Conservation (phyloP, 37 sponge, comb jelly and placozoan genomes). For the Cliona cf. orientalis region DNA sequence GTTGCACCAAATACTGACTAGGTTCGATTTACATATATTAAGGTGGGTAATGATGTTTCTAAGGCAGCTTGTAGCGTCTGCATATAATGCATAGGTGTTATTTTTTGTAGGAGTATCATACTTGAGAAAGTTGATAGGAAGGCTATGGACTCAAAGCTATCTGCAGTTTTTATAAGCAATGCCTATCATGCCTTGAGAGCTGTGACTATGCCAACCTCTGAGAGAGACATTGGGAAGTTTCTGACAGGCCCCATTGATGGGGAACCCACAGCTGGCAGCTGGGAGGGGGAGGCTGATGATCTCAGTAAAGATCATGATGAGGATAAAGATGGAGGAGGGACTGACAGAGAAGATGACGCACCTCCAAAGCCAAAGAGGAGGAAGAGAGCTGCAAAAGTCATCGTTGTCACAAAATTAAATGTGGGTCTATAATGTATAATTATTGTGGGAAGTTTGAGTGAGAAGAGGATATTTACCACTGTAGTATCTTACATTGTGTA, state of each 20-base stretch:
- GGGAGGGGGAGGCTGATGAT: neutral
- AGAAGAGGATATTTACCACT: too few relatives aligned
- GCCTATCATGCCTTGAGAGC: neutral
- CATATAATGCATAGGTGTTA: too few relatives aligned
- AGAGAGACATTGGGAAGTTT: conserved; percentile 35
- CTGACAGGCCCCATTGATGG: conserved; percentile 12
- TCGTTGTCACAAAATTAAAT: conserved; percentile 1
- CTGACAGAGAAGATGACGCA: neutral
- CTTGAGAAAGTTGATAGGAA: neutral
- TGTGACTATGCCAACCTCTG: conserved; percentile 35
- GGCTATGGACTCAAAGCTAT: neutral
- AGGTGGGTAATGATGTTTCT: too few relatives aligned
- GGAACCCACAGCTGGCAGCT: neutral
- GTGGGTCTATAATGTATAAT: neutral
- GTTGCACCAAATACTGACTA: too few relatives aligned
- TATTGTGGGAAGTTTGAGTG: too few relatives aligned
- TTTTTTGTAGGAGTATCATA: conserved; percentile 19
- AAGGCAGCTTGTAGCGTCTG: too few relatives aligned
- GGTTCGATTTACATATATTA: too few relatives aligned
- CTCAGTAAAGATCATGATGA: conserved; percentile 9
- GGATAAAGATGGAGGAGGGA: neutral
- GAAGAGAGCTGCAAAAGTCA: neutral
- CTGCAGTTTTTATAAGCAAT: conserved; percentile 17
- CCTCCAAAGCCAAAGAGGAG: conserved; percentile 34
- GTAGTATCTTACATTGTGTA: neutral